Conservation (phyloP, 2,797 vertebrate genomes). For the Lacerta bilineata region DNA sequence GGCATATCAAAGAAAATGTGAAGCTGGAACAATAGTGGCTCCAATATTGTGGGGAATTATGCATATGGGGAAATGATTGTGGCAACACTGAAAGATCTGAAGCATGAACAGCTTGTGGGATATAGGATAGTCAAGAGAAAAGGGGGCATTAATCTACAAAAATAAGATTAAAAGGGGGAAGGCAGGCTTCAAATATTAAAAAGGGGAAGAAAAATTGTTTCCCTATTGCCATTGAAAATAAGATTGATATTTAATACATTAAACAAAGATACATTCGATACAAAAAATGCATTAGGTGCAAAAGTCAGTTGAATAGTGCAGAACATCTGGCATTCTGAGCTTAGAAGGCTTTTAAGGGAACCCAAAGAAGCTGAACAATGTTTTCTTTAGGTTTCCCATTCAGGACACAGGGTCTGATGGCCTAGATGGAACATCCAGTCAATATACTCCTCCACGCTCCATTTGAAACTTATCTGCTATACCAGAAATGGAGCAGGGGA, state of each 20-base stretch:
- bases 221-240: background rate
- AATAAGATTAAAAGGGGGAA: background rate
- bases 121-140: background rate
- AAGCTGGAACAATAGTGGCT: conserved; percentile 26
- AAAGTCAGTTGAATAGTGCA: background rate
- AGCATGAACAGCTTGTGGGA: conserved; percentile 19
- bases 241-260: background rate
- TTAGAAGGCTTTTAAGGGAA: background rate
- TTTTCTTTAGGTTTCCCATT: background rate
- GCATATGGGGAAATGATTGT: background rate
- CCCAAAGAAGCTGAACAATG: background rate
- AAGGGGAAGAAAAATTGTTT: background rate
- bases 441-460: background rate
- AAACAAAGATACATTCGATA: background rate
- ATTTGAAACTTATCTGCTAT: background rate
- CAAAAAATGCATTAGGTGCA: background rate
- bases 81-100: conserved; percentile 12
- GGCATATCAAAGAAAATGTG: conserved; percentile 56
- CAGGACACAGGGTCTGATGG: background rate
- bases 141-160: background rate
- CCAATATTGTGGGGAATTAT: conserved; percentile 18
- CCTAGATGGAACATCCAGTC: background rate
- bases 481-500: background rate
- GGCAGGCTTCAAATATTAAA: background rate
- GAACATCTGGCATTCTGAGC: background rate